These are phyloP conservation scores for Triplophysa yarkandensis DNA, from an alignment of 2,797 vertebrate genomes.

Conservation along the genomic window DNA sequence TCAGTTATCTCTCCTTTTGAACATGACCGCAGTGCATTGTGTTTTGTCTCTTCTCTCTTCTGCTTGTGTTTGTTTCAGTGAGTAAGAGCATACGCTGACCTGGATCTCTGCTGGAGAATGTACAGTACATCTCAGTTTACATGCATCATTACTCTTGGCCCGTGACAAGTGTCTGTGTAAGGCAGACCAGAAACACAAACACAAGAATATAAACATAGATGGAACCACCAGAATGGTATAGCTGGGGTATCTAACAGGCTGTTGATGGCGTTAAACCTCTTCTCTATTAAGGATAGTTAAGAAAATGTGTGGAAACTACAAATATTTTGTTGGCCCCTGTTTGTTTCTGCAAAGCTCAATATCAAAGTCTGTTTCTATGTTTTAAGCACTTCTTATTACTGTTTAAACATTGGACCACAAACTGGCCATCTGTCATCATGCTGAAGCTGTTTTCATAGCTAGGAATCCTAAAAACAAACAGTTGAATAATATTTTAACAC, in stretches of 20 bases:
- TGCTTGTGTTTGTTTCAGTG: not conserved
- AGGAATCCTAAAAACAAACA: not conserved
- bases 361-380: not conserved
- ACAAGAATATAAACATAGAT: not conserved
- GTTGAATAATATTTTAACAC: not conserved
- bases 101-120: not conserved
- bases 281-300: not conserved
- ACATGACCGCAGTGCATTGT: not conserved
- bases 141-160: slow-evolving; percentile 22
- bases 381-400: not conserved
- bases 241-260: not conserved
- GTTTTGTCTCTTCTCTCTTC: slow-evolving; percentile 4
- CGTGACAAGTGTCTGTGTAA: slow-evolving; percentile 40
- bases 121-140: slow-evolving; percentile 8
- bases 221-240: not conserved
- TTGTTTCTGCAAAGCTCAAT: not conserved
- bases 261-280: not conserved
- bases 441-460: not conserved
- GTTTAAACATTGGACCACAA: not conserved
- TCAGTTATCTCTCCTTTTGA: not conserved
- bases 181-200: slow-evolving; percentile 4
- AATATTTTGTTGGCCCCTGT: not conserved
- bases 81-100: slow-evolving; percentile 3
- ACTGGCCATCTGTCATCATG: not conserved
- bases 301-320: not conserved